Evolutionary conservation across 2,888 invertebrate genomes (phyloP), one percentile per base, ranked within the genome.

Genomic region (Mythimna vitellina): DNA sequence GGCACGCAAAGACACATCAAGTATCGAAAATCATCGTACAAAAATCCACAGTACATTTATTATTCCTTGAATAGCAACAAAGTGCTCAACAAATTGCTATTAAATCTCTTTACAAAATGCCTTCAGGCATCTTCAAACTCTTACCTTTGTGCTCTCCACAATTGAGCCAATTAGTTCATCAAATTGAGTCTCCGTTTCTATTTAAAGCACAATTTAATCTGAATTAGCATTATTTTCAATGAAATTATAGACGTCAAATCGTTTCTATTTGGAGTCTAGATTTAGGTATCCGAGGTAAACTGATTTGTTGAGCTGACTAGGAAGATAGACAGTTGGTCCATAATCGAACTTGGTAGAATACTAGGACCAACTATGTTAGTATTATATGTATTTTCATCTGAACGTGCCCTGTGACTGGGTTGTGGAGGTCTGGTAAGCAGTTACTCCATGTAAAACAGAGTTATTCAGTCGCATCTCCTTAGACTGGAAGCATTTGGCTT

Each of bases 141-240:
- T 14, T 29, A 58, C 32, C 60, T 42, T 60, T 61, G 32, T 61
- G 25, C 54, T 60, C 22, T 10, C 20, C 14, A 71, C 72, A 61
- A 70, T 61, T 32, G 42, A 71, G 42, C 20, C 46, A 71, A 71
- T 71, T 71, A 46, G 32, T 46, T 46, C 14, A 61, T 46, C 32
- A 71, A 54, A 61, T 72, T 54, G 25, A 46, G 60, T n/a, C 20
- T 46, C 22, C 12, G 9, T 38, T 58, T 51, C 32, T 49, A 42
- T 58, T 57, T 14, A 29, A 20, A 51, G n/a, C 20, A 51, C 62
- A 17, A n/a, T 42, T 58, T 66, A 29, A 14, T 38, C 6, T 22
- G n/a, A 29, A 38, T 42, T 6, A 20, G 58, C 22, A 53, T 70
- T 29, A 29, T 3, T 17, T n/a, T 38, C 17, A 60, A 49, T n/a